A percentile compares a stretch with the other conserved stretches of the same genome.
These are phyloP conservation scores for Cochlearius cochlearius DNA, from an alignment of 2,113 vertebrate genomes.

Conservation along the genomic window DNA sequence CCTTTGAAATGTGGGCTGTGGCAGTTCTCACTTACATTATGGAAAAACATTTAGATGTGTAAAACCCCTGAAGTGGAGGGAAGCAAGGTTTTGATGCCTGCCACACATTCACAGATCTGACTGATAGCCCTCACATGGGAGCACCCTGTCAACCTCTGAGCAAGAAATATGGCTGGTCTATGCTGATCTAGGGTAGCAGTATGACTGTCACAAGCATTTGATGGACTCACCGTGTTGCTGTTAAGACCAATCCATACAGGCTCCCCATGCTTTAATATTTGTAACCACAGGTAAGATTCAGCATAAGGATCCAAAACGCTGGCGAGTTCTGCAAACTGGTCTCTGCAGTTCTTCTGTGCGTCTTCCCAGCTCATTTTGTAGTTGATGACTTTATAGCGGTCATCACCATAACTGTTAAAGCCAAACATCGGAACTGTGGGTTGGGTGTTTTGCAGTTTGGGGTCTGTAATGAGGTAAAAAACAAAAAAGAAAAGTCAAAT, in stretches of 20 bases:
- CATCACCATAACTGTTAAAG: slow-evolving; percentile 74
- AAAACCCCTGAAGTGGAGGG: background rate
- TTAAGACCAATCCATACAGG: slow-evolving; percentile 88
- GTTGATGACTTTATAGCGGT: slow-evolving; percentile 77
- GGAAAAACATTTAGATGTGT: background rate
- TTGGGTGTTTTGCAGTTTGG: slow-evolving; percentile 57
- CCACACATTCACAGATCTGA: background rate
- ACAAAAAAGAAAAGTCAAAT: background rate
- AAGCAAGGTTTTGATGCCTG: background rate
- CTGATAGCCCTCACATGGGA: background rate
- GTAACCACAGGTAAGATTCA: slow-evolving; percentile 75
- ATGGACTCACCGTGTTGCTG: slow-evolving; percentile 77
- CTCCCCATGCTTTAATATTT: slow-evolving; percentile 65
- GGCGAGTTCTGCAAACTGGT: slow-evolving; percentile 81
- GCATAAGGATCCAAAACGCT: slow-evolving; percentile 76
- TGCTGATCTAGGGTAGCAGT: no score
- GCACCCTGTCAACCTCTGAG: background rate
- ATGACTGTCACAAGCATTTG: background rate
- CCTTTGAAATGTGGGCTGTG: background rate
- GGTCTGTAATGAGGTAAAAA: slow-evolving; percentile 64
- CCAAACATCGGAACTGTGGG: slow-evolving; percentile 51
- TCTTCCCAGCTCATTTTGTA: slow-evolving; percentile 88
- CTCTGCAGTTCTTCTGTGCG: slow-evolving; percentile 82
- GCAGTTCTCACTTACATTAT: background rate
- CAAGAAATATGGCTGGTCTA: background rate